A percentile compares a stretch with the other conserved stretches of the same genome.
phyloP scores from a whole-genome alignment of 2,888 invertebrate genomes.

The Cantharis rufa region DNA sequence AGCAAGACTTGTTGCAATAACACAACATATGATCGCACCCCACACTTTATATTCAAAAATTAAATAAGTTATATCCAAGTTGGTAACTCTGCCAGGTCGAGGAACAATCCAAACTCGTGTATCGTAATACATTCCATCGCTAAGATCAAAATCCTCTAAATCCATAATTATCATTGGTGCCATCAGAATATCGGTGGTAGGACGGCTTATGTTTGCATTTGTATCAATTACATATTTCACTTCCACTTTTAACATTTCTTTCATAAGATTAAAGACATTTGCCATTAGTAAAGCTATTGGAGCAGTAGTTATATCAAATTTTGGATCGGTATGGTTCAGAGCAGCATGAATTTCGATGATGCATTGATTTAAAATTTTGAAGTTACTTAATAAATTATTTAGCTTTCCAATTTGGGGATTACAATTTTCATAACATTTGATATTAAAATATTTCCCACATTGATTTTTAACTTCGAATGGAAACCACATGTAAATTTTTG shows the following conservation, averaged over 20 bases:
- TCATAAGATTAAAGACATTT: too few species aligned
- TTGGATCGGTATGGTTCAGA: too few species aligned
- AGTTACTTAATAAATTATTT: too few species aligned
- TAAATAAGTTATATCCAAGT: not conserved
- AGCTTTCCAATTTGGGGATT: not conserved
- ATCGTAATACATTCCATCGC: not conserved
- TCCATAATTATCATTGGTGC: not conserved
- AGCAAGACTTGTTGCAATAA: not conserved
- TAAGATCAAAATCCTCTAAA: not conserved
- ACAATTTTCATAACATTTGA: not conserved
- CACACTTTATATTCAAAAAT: not conserved
- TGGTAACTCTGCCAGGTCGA: not conserved
- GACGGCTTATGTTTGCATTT: too few species aligned
- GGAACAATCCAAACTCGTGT: slow-evolving; percentile 4
- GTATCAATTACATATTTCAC: too few species aligned
- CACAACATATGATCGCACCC: not conserved
- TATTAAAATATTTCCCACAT: not conserved
- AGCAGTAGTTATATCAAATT: too few species aligned
- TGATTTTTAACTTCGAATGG: not conserved
- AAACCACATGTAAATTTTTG: not conserved
- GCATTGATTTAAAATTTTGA: too few species aligned
- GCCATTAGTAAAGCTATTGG: too few species aligned
- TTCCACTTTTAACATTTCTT: too few species aligned
- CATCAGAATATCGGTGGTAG: not conserved
- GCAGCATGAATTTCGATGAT: too few species aligned